Percentiles rank a stretch among this genome's conserved stretches.
Conservation (phyloP, 2,797 vertebrate genomes). For the Falco rusticolus region DNA sequence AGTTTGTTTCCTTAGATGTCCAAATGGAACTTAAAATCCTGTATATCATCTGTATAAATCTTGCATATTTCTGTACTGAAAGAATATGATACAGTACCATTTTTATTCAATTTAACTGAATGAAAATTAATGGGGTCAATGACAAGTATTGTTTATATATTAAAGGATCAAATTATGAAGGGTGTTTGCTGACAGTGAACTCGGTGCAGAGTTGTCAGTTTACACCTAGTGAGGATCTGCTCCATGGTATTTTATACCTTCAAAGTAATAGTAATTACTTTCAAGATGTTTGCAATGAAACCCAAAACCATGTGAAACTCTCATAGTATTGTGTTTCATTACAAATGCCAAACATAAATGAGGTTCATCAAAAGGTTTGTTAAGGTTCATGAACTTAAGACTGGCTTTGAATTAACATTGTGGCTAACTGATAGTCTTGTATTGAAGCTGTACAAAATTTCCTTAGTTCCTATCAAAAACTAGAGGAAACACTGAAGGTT, state of each 20-base stretch:
- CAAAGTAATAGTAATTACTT: neutral
- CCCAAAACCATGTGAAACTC: neutral
- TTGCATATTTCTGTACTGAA: neutral
- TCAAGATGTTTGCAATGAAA: constrained; percentile 16
- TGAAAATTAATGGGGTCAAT: neutral
- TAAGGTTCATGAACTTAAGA: constrained; percentile 4
- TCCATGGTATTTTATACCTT: neutral
- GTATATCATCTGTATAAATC: neutral
- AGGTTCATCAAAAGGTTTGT: neutral
- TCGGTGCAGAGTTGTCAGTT: neutral
- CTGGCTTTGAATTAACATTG: neutral
- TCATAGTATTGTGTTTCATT: neutral
- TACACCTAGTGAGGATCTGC: neutral
- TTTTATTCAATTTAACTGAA: neutral
- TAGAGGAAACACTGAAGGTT: neutral
- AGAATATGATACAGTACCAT: neutral
- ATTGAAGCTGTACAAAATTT: neutral
- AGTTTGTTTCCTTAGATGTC: neutral
- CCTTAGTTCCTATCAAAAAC: neutral
- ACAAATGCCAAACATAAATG: neutral
- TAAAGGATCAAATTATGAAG: neutral
- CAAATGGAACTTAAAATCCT: neutral
- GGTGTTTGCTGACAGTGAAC: neutral
- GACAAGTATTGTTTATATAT: neutral
- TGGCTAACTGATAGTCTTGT: neutral